Conservation (phyloP, 2,113 vertebrate genomes). For the Hypocryptadius cinnamomeus region DNA sequence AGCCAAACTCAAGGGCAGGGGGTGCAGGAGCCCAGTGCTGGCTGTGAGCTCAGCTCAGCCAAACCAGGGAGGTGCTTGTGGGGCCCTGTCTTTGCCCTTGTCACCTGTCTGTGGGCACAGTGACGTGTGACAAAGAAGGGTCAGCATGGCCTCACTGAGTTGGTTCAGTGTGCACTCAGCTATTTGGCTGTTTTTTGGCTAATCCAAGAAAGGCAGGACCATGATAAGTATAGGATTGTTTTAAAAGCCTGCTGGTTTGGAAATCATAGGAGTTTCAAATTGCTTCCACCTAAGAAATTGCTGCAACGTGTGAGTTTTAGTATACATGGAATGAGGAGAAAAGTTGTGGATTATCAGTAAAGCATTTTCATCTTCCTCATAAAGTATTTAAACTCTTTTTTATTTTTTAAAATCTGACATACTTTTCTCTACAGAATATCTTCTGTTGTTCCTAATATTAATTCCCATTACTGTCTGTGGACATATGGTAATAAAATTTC, state of each 20-base stretch:
- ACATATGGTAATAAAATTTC: not conserved
- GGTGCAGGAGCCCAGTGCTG: not conserved
- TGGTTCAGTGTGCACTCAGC: not conserved
- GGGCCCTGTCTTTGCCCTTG: not conserved
- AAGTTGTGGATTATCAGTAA: constrained; percentile 11
- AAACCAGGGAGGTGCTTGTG: too few species aligned
- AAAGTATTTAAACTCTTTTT: constrained; percentile 13
- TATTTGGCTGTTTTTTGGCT: not conserved
- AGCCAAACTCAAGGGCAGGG: fast-evolving
- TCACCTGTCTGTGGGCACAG: too few species aligned
- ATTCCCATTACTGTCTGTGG: not conserved
- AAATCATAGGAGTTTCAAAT: not conserved
- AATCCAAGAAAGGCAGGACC: not conserved
- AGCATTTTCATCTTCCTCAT: not conserved
- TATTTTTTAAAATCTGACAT: not conserved
- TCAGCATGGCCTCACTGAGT: fast-evolving
- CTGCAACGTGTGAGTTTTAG: not conserved
- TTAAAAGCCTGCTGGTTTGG: not conserved
- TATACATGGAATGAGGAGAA: not conserved
- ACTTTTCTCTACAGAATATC: not conserved
- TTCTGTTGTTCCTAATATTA: not conserved
- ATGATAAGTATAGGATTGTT: not conserved
- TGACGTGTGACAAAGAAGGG: not conserved
- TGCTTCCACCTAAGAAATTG: not conserved
- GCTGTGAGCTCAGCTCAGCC: not conserved